These are phyloP conservation scores for Sussaba pulchella DNA, from an alignment of 2,888 invertebrate species.

Conservation along the genomic window DNA sequence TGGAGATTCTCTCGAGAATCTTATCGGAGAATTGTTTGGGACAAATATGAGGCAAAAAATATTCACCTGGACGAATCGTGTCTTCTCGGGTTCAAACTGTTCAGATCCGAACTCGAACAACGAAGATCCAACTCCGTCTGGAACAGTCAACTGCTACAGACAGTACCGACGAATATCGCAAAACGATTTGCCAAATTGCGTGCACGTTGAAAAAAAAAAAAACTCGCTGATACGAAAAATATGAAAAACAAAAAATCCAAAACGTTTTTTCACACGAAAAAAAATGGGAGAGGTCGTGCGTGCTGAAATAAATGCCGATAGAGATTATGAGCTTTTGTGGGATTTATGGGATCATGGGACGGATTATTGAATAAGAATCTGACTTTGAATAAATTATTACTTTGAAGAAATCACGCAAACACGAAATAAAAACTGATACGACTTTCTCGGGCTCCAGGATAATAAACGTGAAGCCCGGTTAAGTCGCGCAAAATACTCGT, in stretches of 20 bases:
- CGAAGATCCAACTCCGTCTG: constrained; percentile 82
- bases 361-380: too few species aligned
- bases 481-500: constrained; percentile 27
- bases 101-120: constrained; percentile 79
- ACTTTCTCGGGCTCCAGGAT: constrained; percentile 68
- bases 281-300: background rate
- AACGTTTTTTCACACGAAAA: too few species aligned
- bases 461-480: constrained; percentile 56
- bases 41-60: too few species aligned
- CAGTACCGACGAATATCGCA: constrained; percentile 68
- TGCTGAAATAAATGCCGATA: too few species aligned
- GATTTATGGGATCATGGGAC: too few species aligned
- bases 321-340: too few species aligned
- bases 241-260: constrained; percentile 44
- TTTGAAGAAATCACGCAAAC: background rate
- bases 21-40: too few species aligned
- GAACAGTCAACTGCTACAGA: constrained; percentile 81
- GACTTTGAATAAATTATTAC: too few species aligned
- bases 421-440: constrained; percentile 23
- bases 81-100: constrained; percentile 76
- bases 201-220: constrained; percentile 7
- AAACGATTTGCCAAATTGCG: constrained; percentile 54
- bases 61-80: constrained; percentile 80
- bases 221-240: constrained; percentile 55
- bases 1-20: too few species aligned